These are phyloP conservation scores for Strongylocentrotus purpuratus DNA, from an alignment of 35 echinoderm and acorn worm genomes.

Conservation along the genomic window DNA sequence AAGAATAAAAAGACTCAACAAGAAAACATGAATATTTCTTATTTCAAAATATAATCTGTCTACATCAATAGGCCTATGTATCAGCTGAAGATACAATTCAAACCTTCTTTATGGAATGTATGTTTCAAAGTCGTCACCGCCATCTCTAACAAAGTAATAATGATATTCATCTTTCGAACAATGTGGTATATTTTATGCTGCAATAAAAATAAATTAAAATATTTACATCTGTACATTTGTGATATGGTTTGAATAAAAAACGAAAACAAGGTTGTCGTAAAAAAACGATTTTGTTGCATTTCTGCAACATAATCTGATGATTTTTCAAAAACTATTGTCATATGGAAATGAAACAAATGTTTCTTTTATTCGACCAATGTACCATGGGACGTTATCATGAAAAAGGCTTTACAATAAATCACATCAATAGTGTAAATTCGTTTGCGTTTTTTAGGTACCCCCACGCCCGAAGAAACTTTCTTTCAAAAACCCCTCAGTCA, in stretches of 20 bases:
- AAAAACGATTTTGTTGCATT: not conserved
- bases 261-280: not conserved
- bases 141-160: not conserved
- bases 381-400: not conserved
- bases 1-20: not conserved
- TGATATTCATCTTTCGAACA: not conserved
- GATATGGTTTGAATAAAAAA: not conserved
- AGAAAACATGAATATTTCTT: not conserved
- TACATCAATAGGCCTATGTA: not conserved
- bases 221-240: not conserved
- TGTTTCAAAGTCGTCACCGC: not conserved
- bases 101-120: not conserved
- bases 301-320: too few species aligned
- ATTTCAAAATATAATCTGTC: not conserved
- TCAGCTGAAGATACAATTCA: not conserved
- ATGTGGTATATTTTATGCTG: not conserved
- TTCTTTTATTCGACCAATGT: not conserved
- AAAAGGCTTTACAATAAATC: not conserved
- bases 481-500: not conserved
- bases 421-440: not conserved
- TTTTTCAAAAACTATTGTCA: not conserved
- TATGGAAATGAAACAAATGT: not conserved
- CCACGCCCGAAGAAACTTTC: too few species aligned
- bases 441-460: not conserved
- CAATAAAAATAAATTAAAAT: not conserved